Conservation (phyloP, 2,797 vertebrate genomes). For the Bovichtus diacanthus region DNA sequence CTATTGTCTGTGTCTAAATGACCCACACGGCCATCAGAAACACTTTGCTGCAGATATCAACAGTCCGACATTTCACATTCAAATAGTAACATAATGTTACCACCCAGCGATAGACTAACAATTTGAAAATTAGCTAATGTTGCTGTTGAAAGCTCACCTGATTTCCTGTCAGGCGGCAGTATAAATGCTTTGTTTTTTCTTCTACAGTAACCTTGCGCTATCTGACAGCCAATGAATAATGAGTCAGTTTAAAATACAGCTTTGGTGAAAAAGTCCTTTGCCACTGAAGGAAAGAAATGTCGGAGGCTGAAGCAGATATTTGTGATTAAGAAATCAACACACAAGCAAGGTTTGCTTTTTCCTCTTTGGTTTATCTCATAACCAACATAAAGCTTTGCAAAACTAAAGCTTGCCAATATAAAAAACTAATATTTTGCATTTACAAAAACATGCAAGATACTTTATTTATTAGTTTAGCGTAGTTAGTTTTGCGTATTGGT, state of each 20-base stretch:
- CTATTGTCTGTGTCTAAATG: not conserved
- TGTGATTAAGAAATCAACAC: slow-evolving; percentile 14
- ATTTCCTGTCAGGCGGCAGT: slow-evolving; percentile 44
- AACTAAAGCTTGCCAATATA: not conserved
- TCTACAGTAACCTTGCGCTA: slow-evolving; percentile 47
- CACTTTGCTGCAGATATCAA: slow-evolving; percentile 6
- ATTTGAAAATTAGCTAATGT: slow-evolving; percentile 32
- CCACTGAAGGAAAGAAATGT: slow-evolving; percentile 3
- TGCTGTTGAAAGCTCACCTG: slow-evolving; percentile 38
- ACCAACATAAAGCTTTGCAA: not conserved
- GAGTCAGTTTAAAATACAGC: slow-evolving; percentile 33
- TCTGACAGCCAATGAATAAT: slow-evolving; percentile 52
- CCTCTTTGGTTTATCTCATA: not conserved
- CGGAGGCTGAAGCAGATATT: slow-evolving; percentile 7
- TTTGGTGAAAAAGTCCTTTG: slow-evolving; percentile 21
- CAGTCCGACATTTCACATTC: slow-evolving; percentile 7
- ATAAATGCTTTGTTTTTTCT: slow-evolving; percentile 29
- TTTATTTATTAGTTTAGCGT: not conserved
- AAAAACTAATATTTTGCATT: slow-evolving; percentile 7
- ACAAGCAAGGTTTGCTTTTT: not conserved
- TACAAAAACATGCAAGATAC: not conserved
- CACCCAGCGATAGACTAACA: not conserved
- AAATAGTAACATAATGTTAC: slow-evolving; percentile 12
- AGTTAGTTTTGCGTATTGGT: not conserved
- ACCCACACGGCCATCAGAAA: slow-evolving; percentile 9